These are phyloP conservation scores for Caerostris darwini DNA, from an alignment of 1,140 invertebrate species.

Conservation along the genomic window DNA sequence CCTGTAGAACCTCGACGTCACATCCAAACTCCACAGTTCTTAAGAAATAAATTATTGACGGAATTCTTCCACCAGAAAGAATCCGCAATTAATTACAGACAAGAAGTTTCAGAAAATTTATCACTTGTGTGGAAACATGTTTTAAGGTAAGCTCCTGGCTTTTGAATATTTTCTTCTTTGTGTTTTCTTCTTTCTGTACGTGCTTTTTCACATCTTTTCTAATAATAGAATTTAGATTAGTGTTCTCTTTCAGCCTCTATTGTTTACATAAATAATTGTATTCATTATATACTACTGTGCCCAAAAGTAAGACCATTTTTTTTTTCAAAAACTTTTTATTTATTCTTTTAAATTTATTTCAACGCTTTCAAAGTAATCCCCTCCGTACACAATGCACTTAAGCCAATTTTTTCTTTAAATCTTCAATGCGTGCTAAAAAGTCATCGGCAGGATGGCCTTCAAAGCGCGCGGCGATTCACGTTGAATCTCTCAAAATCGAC, in stretches of 20 bases:
- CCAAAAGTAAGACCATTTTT: no score
- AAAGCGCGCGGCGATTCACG: no score
- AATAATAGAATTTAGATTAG: background rate
- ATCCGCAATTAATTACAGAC: background rate
- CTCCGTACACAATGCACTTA: no score
- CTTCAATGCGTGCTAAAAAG: no score
- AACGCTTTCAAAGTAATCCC: no score
- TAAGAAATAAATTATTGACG: constrained; percentile 34
- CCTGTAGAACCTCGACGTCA: background rate
- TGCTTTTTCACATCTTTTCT: background rate
- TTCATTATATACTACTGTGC: background rate
- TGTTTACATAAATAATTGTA: background rate
- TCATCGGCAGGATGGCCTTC: no score
- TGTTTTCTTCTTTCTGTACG: background rate
- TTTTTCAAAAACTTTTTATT: no score
- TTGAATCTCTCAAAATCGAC: no score
- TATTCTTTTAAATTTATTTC: no score
- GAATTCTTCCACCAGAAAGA: background rate
- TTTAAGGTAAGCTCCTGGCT: constrained; percentile 18
- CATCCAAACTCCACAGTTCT: background rate
- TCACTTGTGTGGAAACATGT: background rate
- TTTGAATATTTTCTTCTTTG: background rate
- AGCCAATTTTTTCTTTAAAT: no score
- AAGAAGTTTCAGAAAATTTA: background rate
- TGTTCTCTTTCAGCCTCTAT: background rate